Conservation (phyloP, 1,140 invertebrate genomes). For the Bombyx mori region ASM3026992v2 NC_085110.1:7082001-7082500, state of each 20-base stretch:
- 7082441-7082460: conserved; percentile 21
- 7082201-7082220: conserved; percentile 61
- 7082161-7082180: conserved; percentile 43
- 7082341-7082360: conserved; percentile 2
- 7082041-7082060: conserved; percentile 54
- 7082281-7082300: conserved; percentile 41
- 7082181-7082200: conserved; percentile 66
- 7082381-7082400: background rate
- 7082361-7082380: background rate
- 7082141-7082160: conserved; percentile 59
- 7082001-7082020: conserved; percentile 13
- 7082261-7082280: conserved; percentile 39
- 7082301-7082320: conserved; percentile 37
- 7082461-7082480: conserved; percentile 57
- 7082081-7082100: conserved; percentile 50
- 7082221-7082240: conserved; percentile 61
- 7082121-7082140: conserved; percentile 64
- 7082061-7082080: conserved; percentile 56
- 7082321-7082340: conserved; percentile 21
- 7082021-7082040: conserved; percentile 19
- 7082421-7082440: background rate
- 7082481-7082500: conserved; percentile 48
- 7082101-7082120: conserved; percentile 50
- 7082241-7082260: conserved; percentile 50
- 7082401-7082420: background rate